Percentiles rank a stretch among this genome's conserved stretches.
Conservation (phyloP, 1,140 invertebrate species). For the Eubasilissa regina region DNA sequence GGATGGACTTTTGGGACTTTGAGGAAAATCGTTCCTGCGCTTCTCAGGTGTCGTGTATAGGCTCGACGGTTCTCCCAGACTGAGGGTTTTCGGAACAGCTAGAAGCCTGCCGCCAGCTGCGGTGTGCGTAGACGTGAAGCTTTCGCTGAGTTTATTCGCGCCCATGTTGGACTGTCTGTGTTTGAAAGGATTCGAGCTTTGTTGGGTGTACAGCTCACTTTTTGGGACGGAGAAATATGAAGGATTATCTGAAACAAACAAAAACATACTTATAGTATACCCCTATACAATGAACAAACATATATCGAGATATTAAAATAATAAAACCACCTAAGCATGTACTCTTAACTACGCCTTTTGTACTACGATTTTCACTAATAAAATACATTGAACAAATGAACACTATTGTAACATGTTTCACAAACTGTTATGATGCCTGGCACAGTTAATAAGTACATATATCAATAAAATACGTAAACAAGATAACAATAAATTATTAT, state of each 20-base stretch:
- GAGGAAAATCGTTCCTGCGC: conserved; percentile 60
- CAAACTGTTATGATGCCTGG: not conserved
- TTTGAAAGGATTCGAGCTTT: conserved; percentile 3
- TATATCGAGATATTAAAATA: too few relatives aligned
- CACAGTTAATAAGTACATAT: not conserved
- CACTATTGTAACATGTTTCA: conserved; percentile 4
- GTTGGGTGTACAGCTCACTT: conserved; percentile 56
- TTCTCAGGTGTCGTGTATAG: conserved; percentile 50
- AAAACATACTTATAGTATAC: not conserved
- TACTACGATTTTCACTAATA: too few relatives aligned
- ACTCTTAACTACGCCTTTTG: too few relatives aligned
- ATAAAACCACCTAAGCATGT: too few relatives aligned
- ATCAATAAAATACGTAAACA: not conserved
- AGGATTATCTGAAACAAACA: conserved; percentile 72
- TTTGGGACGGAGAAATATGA: conserved; percentile 73
- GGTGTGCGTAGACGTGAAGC: not conserved
- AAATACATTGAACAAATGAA: not conserved
- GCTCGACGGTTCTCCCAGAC: conserved; percentile 11
- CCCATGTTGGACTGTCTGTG: conserved; percentile 1
- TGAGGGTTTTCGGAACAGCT: conserved; percentile 6
- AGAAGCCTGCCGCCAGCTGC: conserved; percentile 53
- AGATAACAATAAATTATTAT: conserved; percentile 3
- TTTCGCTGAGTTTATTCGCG: conserved; percentile 23
- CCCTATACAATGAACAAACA: too few relatives aligned
- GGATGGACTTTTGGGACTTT: conserved; percentile 61